Evolutionary conservation across 2,113 vertebrate species (phyloP).

Genomic region (Cyphomyrus discorhynchus): DNA sequence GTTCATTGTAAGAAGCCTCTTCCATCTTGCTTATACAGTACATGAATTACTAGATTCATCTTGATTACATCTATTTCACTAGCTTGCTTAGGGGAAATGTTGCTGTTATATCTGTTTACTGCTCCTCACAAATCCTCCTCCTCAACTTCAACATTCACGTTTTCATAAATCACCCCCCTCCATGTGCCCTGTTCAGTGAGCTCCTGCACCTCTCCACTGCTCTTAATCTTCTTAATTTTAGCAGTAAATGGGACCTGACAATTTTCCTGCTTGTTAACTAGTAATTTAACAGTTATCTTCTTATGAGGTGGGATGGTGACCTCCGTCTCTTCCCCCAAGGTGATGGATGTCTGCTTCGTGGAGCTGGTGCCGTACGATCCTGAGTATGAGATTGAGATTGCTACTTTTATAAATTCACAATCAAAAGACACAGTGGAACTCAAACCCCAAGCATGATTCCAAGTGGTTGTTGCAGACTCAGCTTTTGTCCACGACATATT

Average conservation of each 20-base stretch:
- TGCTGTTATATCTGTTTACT: neutral
- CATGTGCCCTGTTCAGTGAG: no score
- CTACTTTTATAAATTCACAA: neutral
- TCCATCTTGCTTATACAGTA: no score
- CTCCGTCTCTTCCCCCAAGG: neutral
- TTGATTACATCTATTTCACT: neutral
- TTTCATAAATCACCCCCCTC: no score
- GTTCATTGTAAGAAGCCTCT: no score
- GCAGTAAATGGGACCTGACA: neutral
- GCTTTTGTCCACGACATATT: neutral
- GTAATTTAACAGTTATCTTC: constrained; percentile 2
- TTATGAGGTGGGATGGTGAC: neutral
- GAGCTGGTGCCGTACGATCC: neutral
- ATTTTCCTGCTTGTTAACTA: constrained; percentile 1
- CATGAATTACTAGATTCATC: no score
- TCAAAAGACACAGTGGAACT: neutral
- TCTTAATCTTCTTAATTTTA: no score
- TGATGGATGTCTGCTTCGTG: neutral
- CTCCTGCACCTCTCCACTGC: no score
- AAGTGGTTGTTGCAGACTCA: constrained; percentile 10
- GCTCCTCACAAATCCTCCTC: neutral
- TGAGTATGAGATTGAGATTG: neutral
- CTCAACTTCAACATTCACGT: no score
- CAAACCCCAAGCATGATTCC: constrained; percentile 10
- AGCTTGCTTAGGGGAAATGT: neutral